Conservation (phyloP, 2,888 invertebrate species). For the Cephus pygmeus region DNA sequence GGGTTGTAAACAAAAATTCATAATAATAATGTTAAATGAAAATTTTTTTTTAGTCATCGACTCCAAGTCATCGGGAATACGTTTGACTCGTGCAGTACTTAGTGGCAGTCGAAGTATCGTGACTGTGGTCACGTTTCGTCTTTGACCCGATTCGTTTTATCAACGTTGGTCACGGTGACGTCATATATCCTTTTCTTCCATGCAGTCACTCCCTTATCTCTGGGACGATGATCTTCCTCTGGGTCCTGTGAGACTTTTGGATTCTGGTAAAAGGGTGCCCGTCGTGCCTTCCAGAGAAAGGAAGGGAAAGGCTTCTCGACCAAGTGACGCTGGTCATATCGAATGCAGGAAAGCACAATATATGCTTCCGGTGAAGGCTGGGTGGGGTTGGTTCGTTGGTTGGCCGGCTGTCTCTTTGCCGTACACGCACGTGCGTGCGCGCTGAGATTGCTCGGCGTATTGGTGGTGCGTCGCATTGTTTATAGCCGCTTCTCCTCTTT, state of each 20-base stretch:
- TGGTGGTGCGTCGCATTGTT: constrained; percentile 63
- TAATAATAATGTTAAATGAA: background rate
- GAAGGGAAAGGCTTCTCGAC: background rate
- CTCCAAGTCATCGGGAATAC: background rate
- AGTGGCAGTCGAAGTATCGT: background rate
- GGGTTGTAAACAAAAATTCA: background rate
- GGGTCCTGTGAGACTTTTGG: constrained; percentile 20
- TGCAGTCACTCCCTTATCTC: background rate
- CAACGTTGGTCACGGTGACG: background rate
- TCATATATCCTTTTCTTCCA: background rate
- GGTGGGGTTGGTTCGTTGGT: constrained; percentile 47
- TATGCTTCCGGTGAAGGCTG: constrained; percentile 60
- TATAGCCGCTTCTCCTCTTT: constrained; percentile 63
- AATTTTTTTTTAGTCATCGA: background rate
- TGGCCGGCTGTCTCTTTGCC: constrained; percentile 52
- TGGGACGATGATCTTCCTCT: background rate
- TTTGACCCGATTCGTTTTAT: background rate
- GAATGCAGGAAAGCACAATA: constrained; percentile 60
- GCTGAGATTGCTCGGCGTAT: constrained; percentile 52
- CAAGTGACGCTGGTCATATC: constrained; percentile 42
- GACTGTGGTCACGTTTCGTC: background rate
- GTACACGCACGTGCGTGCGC: constrained; percentile 39
- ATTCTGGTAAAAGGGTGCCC: constrained; percentile 11
- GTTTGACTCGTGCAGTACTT: background rate
- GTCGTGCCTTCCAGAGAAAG: background rate